phyloP scores from a whole-genome alignment of 1,140 invertebrate species.

The Stenopsyche tienmushanensis region DNA sequence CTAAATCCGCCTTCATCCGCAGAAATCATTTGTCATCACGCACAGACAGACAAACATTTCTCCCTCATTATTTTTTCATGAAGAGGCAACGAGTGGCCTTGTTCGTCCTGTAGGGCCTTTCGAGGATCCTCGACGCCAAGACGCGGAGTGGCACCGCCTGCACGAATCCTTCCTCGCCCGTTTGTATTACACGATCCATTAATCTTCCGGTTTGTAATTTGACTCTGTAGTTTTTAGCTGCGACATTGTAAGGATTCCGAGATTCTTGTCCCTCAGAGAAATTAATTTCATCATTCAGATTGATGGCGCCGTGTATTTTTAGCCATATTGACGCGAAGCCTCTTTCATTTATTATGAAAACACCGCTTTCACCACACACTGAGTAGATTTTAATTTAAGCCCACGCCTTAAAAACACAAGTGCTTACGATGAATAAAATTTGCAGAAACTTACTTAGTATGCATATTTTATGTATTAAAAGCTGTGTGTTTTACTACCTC shows the following conservation, averaged over 20 bases:
- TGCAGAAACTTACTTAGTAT: too few relatives aligned
- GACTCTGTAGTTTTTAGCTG: neutral
- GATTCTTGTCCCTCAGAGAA: neutral
- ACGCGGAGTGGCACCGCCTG: neutral
- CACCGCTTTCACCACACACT: too few relatives aligned
- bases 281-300: neutral
- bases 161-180: neutral
- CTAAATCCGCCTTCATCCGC: neutral
- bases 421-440: too few relatives aligned
- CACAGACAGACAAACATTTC: neutral
- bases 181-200: conserved; percentile 1
- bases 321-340: too few relatives aligned
- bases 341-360: too few relatives aligned
- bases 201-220: neutral
- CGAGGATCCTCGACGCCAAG: neutral
- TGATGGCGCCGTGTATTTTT: too few relatives aligned
- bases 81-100: neutral
- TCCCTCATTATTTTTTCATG: conserved; percentile 26
- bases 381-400: too few relatives aligned
- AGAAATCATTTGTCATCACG: conserved; percentile 20
- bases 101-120: neutral
- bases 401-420: too few relatives aligned
- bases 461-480: too few relatives aligned
- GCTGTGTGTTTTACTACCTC: too few relatives aligned
- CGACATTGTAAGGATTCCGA: neutral